phyloP scores from a whole-genome alignment of 2,113 vertebrate genomes.

The Pelvicachromis taeniatus region DNA sequence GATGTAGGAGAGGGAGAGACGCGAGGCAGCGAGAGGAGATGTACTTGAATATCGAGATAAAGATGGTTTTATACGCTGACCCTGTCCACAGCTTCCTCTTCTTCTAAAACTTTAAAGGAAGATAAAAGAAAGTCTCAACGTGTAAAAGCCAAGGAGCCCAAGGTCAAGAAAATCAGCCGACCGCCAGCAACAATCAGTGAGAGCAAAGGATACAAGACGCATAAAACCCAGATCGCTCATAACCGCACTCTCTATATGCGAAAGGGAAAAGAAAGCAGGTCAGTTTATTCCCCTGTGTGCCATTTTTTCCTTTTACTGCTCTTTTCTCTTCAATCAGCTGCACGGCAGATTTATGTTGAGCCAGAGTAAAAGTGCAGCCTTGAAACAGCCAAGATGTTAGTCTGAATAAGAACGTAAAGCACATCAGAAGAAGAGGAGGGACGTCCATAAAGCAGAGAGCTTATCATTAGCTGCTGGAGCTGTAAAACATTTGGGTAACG shows the following conservation, averaged over 20 bases:
- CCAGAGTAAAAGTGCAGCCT: background rate
- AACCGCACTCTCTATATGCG: background rate
- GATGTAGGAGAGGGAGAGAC: background rate
- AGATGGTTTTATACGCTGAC: background rate
- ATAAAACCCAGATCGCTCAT: background rate
- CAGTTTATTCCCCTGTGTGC: background rate
- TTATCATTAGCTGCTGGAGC: background rate
- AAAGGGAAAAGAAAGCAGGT: background rate
- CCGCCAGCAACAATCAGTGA: background rate
- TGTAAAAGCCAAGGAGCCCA: background rate
- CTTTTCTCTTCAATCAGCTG: slow-evolving; percentile 16
- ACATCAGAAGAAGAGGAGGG: background rate
- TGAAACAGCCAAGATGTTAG: background rate
- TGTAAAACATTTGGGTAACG: background rate
- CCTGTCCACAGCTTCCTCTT: background rate
- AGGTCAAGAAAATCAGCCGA: background rate
- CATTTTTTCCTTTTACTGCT: slow-evolving; percentile 6
- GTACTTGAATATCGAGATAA: slow-evolving; percentile 6
- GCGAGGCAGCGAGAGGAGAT: background rate
- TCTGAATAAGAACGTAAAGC: background rate
- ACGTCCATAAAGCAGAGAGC: background rate
- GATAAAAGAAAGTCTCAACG: background rate
- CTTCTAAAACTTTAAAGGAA: background rate
- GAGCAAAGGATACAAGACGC: background rate
- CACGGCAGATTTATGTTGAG: slow-evolving; percentile 9